Evolutionary conservation across 2,888 invertebrate species (phyloP), one percentile per base, ranked within the genome.

Genomic region (Aspidiotus destructor): DNA sequence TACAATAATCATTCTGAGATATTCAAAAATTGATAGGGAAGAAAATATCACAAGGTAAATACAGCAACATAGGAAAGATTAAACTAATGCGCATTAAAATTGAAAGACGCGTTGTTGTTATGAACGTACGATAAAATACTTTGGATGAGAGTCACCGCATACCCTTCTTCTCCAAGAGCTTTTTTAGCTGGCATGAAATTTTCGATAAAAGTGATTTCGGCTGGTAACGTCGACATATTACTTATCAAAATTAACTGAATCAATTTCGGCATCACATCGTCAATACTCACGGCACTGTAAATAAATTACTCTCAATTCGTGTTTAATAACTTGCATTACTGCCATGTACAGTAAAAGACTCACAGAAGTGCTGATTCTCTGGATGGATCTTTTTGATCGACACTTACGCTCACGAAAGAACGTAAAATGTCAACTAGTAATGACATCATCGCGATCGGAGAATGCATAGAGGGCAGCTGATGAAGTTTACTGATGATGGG

Each of bases 131-230:
- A 58, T 60, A 67, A 52, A 28, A 67, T 57, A 16, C 60, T 67
- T 41, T 67, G 67, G 40, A 67, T 52, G 40, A 67, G 52, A 42
- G 67, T 67, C 11, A 67, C 52, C n/a, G 67, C 44, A 17, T 67
- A 67, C 28, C 67, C 67, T 41, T 67, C 67, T 52, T 67, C 67
- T 15, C 58, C 67, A 8, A 67, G 15, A 15, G 67, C 67, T 60
- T 67, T 60, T 10, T 40, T 58, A 8, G 67, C 58, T n/a, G 67
- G 67, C 67, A 67, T 67, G 41, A 67, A 67, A 60, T 67, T 67
- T 41, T 67, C 67, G 3, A 58, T 57, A n/a, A 67, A 67, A 8
- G 41, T 58, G 3, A 67, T 67, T 48, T 67, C 67, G 2, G 48
- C 60, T 7, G 58, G 60, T 58, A 67, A 15, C n/a, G 60, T 60